A percentile compares a stretch with the other conserved stretches of the same genome.
phyloP scores from a whole-genome alignment of 2,888 invertebrate species.

The Alloplasta piceator region DNA sequence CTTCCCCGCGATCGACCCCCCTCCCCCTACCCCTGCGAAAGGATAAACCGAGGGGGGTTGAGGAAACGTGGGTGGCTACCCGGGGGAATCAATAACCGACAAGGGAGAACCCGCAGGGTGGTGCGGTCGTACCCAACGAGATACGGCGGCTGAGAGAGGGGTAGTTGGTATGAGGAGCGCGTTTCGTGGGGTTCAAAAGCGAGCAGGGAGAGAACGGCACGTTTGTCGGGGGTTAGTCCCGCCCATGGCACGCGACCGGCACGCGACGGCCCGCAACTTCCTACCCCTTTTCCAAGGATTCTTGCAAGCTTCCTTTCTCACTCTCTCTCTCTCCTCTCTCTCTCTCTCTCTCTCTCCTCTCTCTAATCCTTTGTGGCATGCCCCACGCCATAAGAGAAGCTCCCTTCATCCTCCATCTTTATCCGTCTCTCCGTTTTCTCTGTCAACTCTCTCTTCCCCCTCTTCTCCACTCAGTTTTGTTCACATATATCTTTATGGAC shows the following conservation, averaged over 20 bases:
- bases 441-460: conserved; percentile 33
- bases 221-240: conserved; percentile 75
- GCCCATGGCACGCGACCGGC: conserved; percentile 83
- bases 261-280: conserved; percentile 78
- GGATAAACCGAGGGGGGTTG: conserved; percentile 49
- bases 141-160: conserved; percentile 58
- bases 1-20: neutral
- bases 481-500: too few species aligned
- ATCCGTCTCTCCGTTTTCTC: neutral
- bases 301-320: conserved; percentile 35
- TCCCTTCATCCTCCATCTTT: conserved; percentile 46
- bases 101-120: conserved; percentile 75
- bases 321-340: conserved; percentile 30
- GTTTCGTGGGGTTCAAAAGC: neutral
- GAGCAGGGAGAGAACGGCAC: conserved; percentile 64
- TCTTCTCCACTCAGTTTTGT: neutral
- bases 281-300: conserved; percentile 56
- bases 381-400: too few species aligned
- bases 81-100: conserved; percentile 83
- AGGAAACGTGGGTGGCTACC: conserved; percentile 77
- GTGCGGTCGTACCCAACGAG: conserved; percentile 64
- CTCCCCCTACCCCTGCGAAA: neutral
- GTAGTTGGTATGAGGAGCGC: conserved; percentile 42
- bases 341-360: conserved; percentile 43
- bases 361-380: too few species aligned